Evolutionary conservation across 1,140 invertebrate genomes (phyloP), one percentile per base, ranked within the genome.

Genomic region (Euborellia annulipes): DNA sequence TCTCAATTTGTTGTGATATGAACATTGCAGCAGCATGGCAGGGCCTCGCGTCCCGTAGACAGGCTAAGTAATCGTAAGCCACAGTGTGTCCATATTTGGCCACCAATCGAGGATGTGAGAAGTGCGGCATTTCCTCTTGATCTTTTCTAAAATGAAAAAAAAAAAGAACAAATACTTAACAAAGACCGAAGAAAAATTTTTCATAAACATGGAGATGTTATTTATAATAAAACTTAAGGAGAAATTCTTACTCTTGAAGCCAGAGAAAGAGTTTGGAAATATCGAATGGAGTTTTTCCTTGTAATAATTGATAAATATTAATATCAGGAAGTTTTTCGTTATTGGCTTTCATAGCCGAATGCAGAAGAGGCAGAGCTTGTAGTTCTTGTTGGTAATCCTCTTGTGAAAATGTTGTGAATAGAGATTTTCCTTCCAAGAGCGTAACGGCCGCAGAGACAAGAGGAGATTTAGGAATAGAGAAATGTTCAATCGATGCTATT

Each of bases 11-110:
- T 16, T 51, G 41, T n/a, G 51, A 39, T 27, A 52, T 46, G 23
- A 63, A 54, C 19, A 52, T 52, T 44, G 54, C 42, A 4, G 50
- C 65, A 13, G 76, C 76, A 59, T 75, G 75, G 53, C 69, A 71
- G 11, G 76, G 75, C 21, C 77, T 64, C 36, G 67, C 69, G 60
- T 78, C 71, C 50, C 72, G 76, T 21, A 80, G 57, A 61, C 76
- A 79, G 60, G 76, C 72, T 18, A 69, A 59, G 45, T 73, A 78
- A 50, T 68, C 75, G 22, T 78, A 55, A 54, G 69, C 68, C 45
- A 76, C 73, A 19, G 69, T 65, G 55, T 75, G 69, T 13, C 72
- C 74, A 58, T 72, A 73, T 50, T 68, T 69, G 51, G 70, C 65
- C 50, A 71, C 63, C 0, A 77, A 58, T 51, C 64, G 62, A 47